Conservation (phyloP, 2,888 invertebrate species). For the Epiblema foenella region DNA sequence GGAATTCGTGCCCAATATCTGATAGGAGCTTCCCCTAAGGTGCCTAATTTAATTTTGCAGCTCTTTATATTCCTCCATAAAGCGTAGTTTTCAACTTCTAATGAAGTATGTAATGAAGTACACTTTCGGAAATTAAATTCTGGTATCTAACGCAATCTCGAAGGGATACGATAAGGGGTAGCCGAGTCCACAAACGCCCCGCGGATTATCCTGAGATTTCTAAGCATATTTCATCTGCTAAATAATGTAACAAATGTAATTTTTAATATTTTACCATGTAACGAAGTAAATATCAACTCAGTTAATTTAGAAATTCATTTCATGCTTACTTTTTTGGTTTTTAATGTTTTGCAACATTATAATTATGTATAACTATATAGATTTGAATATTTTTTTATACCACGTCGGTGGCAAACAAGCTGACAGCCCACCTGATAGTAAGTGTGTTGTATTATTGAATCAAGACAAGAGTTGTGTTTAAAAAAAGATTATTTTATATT, state of each 20-base stretch:
- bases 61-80: constrained; percentile 14
- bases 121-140: constrained; percentile 43
- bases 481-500: too few species aligned
- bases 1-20: constrained; percentile 36
- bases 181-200: constrained; percentile 28
- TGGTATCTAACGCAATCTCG: constrained; percentile 36
- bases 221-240: constrained; percentile 29
- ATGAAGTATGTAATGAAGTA: constrained; percentile 23
- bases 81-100: constrained; percentile 20
- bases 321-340: too few species aligned
- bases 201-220: constrained; percentile 40
- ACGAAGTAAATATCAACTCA: not conserved
- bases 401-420: too few species aligned
- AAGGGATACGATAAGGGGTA: constrained; percentile 39
- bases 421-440: too few species aligned
- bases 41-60: constrained; percentile 27
- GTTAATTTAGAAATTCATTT: too few species aligned
- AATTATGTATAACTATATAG: too few species aligned
- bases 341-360: too few species aligned
- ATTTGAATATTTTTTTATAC: too few species aligned
- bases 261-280: not conserved
- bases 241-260: constrained; percentile 7
- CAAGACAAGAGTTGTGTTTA: too few species aligned
- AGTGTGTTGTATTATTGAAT: too few species aligned
- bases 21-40: constrained; percentile 21